Evolutionary conservation across 2,888 invertebrate genomes (phyloP).

Genomic region (Folsomia candida): DNA sequence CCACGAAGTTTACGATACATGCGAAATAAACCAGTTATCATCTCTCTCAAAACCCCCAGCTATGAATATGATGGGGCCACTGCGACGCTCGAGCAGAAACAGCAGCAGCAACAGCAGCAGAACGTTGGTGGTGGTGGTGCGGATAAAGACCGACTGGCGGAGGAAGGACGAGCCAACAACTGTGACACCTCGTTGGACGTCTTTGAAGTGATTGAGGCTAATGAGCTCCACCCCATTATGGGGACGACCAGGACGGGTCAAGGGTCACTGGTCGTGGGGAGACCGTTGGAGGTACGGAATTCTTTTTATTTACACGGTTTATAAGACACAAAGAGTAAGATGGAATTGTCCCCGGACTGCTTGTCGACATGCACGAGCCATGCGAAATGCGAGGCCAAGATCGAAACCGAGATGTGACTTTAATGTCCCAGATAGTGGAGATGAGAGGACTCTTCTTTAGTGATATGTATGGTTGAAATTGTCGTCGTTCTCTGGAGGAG

Average conservation of each 20-base stretch:
- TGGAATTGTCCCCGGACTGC: no score
- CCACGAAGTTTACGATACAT: slow-evolving; percentile 82
- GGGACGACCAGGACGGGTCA: slow-evolving; percentile 36
- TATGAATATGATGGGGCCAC: slow-evolving; percentile 59
- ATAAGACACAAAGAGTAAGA: no score
- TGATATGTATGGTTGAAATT: no score
- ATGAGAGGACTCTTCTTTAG: no score
- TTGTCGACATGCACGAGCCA: no score
- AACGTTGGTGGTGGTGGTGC: neutral
- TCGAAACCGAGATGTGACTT: no score
- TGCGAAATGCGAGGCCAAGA: no score
- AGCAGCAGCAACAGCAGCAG: neutral
- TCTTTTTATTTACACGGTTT: neutral
- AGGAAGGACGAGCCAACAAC: slow-evolving; percentile 29
- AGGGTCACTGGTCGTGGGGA: slow-evolving; percentile 62
- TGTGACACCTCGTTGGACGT: slow-evolving; percentile 12
- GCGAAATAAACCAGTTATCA: slow-evolving; percentile 83
- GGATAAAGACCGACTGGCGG: slow-evolving; percentile 26
- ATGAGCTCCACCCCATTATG: slow-evolving; percentile 38
- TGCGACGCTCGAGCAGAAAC: neutral
- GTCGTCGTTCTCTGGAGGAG: no score
- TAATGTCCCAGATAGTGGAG: no score
- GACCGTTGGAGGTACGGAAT: slow-evolving; percentile 71
- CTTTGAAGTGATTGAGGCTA: slow-evolving; percentile 26
- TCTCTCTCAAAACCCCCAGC: slow-evolving; percentile 81